phyloP scores from a whole-genome alignment of 2,888 invertebrate species.

The Panorpa germanica region DNA sequence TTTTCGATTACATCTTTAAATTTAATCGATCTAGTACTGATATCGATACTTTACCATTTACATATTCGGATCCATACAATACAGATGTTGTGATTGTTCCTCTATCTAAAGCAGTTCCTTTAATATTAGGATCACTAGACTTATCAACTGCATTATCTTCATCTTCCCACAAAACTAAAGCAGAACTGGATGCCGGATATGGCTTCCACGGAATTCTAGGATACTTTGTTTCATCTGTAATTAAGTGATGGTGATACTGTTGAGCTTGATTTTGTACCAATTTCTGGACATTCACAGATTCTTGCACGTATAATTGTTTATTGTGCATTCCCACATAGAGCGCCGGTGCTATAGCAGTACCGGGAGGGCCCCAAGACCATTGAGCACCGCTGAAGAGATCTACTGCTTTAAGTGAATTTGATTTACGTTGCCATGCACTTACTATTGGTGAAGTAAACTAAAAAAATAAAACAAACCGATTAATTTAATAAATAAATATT shows the following conservation, averaged over 20 bases:
- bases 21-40: slow-evolving; percentile 2
- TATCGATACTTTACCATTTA: slow-evolving; percentile 46
- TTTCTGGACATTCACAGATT: slow-evolving; percentile 29
- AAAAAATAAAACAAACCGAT: slow-evolving; percentile 13
- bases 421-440: slow-evolving; percentile 64
- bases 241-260: slow-evolving; percentile 18
- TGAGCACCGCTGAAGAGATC: slow-evolving; percentile 52
- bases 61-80: slow-evolving; percentile 49
- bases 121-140: no score
- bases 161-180: slow-evolving; percentile 17
- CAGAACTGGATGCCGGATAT: slow-evolving; percentile 34
- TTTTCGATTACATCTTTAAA: slow-evolving; percentile 1
- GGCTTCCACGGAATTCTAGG: slow-evolving; percentile 56
- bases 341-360: slow-evolving; percentile 32
- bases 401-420: slow-evolving; percentile 42
- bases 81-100: slow-evolving; percentile 50
- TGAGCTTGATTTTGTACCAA: slow-evolving; percentile 18
- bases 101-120: slow-evolving; percentile 18
- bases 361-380: slow-evolving; percentile 22
- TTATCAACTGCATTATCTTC: slow-evolving; percentile 10
- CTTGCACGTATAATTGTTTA: slow-evolving; percentile 44
- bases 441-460: slow-evolving; percentile 73
- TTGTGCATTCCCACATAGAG: slow-evolving; percentile 75
- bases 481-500: slow-evolving; percentile 4
- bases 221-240: slow-evolving; percentile 19